A percentile compares a stretch with the other conserved stretches of the same genome.
phyloP scores from a whole-genome alignment of 2,797 vertebrate species.

The Scyliorhinus canicula region DNA sequence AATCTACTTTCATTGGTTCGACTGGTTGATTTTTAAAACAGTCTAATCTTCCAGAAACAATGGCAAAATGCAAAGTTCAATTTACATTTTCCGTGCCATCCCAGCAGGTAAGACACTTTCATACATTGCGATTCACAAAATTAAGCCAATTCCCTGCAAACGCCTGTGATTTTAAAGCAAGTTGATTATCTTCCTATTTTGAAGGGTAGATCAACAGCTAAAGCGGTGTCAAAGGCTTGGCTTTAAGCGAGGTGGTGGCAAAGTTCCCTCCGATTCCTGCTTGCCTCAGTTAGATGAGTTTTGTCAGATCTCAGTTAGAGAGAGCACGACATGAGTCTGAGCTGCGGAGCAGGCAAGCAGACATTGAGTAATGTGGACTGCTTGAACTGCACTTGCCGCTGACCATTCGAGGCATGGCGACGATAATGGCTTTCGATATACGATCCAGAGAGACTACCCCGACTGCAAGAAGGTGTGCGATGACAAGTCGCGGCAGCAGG shows the following conservation, averaged over 20 bases:
- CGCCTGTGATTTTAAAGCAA: not conserved
- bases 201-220: not conserved
- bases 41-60: not conserved
- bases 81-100: not conserved
- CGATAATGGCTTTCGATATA: not conserved
- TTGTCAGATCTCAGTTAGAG: not conserved
- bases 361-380: not conserved
- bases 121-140: not conserved
- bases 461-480: not conserved
- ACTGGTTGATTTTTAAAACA: not conserved
- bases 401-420: not conserved
- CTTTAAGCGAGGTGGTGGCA: not conserved
- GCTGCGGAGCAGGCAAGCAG: not conserved
- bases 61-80: not conserved
- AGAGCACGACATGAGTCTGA: not conserved
- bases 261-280: not conserved
- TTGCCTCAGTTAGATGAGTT: not conserved
- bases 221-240: not conserved
- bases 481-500: not conserved
- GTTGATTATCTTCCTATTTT: not conserved
- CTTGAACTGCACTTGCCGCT: not conserved
- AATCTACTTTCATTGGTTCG: not conserved
- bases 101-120: not conserved
- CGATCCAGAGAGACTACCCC: not conserved
- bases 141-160: not conserved